These are phyloP conservation scores for Crypturellus undulatus DNA, from an alignment of 2,113 vertebrate genomes.

Conservation along the genomic window DNA sequence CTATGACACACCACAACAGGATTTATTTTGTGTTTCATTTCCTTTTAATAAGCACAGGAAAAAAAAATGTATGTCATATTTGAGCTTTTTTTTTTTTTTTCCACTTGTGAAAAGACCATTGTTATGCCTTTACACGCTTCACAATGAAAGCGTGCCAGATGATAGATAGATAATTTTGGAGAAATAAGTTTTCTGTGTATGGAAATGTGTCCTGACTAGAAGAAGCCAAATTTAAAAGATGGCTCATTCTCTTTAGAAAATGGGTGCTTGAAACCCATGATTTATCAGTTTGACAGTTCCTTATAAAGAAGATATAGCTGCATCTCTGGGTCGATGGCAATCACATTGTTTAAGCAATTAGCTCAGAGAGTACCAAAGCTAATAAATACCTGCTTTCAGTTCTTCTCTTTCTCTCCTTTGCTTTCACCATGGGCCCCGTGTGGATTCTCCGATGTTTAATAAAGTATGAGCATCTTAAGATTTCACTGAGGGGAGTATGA, in stretches of 20 bases:
- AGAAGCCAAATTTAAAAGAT: neutral
- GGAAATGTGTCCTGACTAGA: neutral
- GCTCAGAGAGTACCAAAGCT: conserved; percentile 16
- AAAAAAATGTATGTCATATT: neutral
- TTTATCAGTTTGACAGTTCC: neutral
- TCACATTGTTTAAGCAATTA: neutral
- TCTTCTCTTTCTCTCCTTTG: neutral
- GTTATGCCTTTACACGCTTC: neutral
- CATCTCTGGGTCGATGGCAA: neutral
- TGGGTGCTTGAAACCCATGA: neutral
- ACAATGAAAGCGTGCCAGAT: neutral
- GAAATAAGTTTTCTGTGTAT: neutral
- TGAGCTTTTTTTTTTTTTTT: neutral
- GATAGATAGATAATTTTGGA: neutral
- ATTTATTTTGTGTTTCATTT: neutral
- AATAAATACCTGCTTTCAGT: conserved; percentile 23
- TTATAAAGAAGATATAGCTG: neutral
- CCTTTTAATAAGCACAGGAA: neutral
- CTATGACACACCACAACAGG: neutral
- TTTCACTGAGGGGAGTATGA: conserved; percentile 24
- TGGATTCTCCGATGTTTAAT: conserved; percentile 49
- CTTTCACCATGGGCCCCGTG: neutral
- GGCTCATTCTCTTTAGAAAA: neutral
- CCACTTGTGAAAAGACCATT: neutral
- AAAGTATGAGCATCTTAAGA: conserved; percentile 32